Base-by-base conservation (phyloP, 1,140 invertebrate species). In the Drosophila athabasca region DNA sequence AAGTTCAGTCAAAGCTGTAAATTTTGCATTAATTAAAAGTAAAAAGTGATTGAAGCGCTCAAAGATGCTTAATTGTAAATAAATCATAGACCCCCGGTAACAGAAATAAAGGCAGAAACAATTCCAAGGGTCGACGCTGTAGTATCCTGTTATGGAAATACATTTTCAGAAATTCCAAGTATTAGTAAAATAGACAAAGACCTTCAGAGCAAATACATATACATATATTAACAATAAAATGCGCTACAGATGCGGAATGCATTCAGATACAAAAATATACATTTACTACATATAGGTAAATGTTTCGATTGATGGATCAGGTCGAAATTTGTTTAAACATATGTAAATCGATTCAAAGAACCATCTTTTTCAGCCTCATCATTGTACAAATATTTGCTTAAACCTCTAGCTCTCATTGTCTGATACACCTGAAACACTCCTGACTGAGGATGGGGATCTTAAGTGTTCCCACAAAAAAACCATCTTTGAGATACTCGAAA, bases 21-120 rank as follows among this genome's bases (percentile, higher is more conserved):
- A 76, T 54, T 88, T 72, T 71, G 82, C 65, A 87, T 87, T 76
- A 78, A 87, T 87, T 87, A 79, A 43, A 78, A 62, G 54, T 54
- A 73, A 64, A 79, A 79, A 84, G 58, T 85, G 62, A 85, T 84
- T 65, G 80, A 72, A 65, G 62, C 61, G 59, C 35, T 78, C 67
- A 72, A 82, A 87, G 61, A 53, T 77, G 58, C 49, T 87, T 82
- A 72, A 71, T 78, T 65, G 48, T 46, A 82, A 76, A 88, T 76
- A 87, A 87, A 88, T 85, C 74, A 87, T 59, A 64, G 66, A 22
- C 49, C n/a, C 26, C 49, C n/a, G 15, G 58, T 39, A 58, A 52
- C 29, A 19, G 54, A 15, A 44, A 24, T 29, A 62, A 29, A 17
- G 17, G 6, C n/a, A 1, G 2, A 9, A 4, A 7, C 2, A 19